Evolutionary conservation across 1,140 invertebrate species (phyloP), one percentile per base, ranked within the genome.

Genomic region (Drosophila mayri): DNA sequence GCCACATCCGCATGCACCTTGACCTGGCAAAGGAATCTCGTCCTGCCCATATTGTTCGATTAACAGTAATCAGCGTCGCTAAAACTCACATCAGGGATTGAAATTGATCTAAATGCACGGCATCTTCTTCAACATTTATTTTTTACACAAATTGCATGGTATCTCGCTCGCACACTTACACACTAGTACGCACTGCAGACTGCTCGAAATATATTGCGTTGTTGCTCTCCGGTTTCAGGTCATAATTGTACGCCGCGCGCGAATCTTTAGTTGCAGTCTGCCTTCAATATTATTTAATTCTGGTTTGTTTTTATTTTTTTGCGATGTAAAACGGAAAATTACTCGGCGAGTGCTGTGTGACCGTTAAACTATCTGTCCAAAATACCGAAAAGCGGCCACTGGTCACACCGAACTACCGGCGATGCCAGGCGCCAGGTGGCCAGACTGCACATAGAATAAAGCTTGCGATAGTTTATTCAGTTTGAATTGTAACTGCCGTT

Each of bases 301-400:
- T 41, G 35, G 38, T 64, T 64, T 64, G 61, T 66, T 66, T 64
- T 62, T 66, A 43, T 66, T 66, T 66, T 63, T 55, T 47, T 66
- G 57, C 59, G 40, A 63, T 63, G 37, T 38, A 38, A 63, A 59
- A 63, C 61, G 61, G 57, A 63, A 63, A 63, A 63, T 54, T 54
- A 63, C 61, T 11, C 37, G 32, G 50, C 22, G 32, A 35, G 22
- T 28, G n/a, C 20, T 12, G 38, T 44, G 55, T 46, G 55, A 28
- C 55, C 35, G 22, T 28, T 2, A 22, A 25, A 20, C 28, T 16
- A 9, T 5, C 10, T 1, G 28, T 50, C n/a, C 28, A 4, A 20
- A 52, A 52, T 9, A 32, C 30, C 49, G 10, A 35, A 52, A 35
- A 2, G n/a, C 18, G 11, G 11, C 1, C 4, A 5, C n/a, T 32